Evolutionary conservation across 2,113 vertebrate species (phyloP), one percentile per base, ranked within the genome.

Genomic region (Pomatorhinus ruficollis): DNA sequence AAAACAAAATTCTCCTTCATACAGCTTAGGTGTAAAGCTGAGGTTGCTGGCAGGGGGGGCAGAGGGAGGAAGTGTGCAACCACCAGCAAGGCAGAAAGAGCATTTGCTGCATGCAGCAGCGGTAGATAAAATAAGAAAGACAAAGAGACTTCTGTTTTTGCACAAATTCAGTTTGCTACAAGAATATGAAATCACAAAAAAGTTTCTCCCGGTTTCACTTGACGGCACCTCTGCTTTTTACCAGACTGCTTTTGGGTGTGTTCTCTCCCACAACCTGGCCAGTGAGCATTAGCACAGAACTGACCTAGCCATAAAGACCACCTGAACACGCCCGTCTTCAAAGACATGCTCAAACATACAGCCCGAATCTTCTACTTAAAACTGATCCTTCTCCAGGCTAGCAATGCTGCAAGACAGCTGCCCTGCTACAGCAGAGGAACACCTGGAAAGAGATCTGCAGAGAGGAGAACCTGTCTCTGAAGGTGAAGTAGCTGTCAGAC

Each of bases 51-150:
- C 0, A 3, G 54, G 3, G 31, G 45, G 47, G 21, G 22, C 50
- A 78, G 42, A 71, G 69, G 59, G 86, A 91, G 92, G 95, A 93
- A 95, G 82, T 44, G 52, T 44, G 66, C 66, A 96, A 85, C 93
- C 78, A 83, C 84, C 78, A 68, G 72, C 49, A 57, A 89, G 77
- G 59, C 40, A 89, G 54, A 90, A 85, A 61, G 39, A 86, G 20
- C 4, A 1, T 31, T 89, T 71, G 22, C 89, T 66, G 42, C 28
- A 53, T 21, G 47, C 39, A 81, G 59, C 54, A 83, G 12, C 9
- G 50, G 45, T 9, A 72, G 63, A 74, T 40, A 77, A 82, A 89
- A 47, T 15, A 65, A 63, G 52, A 89, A 82, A 52, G 37, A 74
- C 37, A 1, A 90, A 28, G 22, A 56, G 6, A 91, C 71, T 96